Conservation (phyloP, 1,140 invertebrate species). For the Aphelenchoides fujianensis region DNA sequence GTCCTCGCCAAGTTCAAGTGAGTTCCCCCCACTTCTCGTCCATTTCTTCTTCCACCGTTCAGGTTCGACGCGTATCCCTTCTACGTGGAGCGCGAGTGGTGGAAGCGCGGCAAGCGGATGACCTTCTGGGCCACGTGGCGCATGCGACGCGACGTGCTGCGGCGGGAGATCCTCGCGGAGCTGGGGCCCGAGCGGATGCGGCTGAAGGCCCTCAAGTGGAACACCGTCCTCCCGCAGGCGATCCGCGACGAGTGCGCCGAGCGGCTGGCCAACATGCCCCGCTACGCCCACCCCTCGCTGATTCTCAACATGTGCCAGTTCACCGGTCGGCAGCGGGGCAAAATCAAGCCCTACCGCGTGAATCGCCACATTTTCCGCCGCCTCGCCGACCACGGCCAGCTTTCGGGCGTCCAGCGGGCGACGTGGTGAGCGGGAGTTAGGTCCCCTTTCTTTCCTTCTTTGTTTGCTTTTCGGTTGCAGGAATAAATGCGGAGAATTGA, state of each 20-base stretch:
- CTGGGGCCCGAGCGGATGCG: constrained; percentile 47
- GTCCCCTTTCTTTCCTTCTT: too few species aligned
- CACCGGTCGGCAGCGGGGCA: constrained; percentile 57
- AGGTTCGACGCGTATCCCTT: constrained; percentile 55
- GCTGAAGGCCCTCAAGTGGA: constrained; percentile 56
- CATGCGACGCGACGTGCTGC: constrained; percentile 45
- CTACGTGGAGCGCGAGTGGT: constrained; percentile 61
- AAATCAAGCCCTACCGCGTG: constrained; percentile 58
- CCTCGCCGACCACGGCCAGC: constrained; percentile 54
- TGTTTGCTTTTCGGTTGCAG: too few species aligned
- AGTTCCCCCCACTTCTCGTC: constrained; percentile 17
- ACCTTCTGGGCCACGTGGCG: constrained; percentile 61
- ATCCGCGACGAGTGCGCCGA: constrained; percentile 57
- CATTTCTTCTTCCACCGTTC: constrained; percentile 32
- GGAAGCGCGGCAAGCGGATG: constrained; percentile 59
- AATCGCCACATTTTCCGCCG: constrained; percentile 56
- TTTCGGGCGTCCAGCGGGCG: constrained; percentile 55
- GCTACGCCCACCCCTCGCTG: constrained; percentile 34
- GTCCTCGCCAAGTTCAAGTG: constrained; percentile 36
- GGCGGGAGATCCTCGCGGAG: constrained; percentile 45
- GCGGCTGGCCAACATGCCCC: constrained; percentile 28
- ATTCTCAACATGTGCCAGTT: constrained; percentile 60
- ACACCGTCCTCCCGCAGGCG: constrained; percentile 58
- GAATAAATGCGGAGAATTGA: too few species aligned
- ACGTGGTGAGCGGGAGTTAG: too few species aligned